Conservation (phyloP, 2,797 vertebrate species). For the Rhinoraja longicauda region DNA sequence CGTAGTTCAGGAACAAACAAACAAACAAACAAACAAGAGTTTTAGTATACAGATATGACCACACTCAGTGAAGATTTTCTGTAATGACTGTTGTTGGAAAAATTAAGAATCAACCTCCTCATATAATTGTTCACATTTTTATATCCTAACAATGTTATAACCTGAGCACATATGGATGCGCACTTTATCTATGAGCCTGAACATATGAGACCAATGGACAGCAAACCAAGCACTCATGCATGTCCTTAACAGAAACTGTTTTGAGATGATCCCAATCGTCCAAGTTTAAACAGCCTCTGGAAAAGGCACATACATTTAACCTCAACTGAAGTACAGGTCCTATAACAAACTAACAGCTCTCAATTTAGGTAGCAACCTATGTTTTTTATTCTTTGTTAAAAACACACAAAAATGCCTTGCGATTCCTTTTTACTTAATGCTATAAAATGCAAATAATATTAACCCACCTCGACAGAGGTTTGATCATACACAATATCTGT, state of each 20-base stretch:
- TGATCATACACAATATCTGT: not conserved
- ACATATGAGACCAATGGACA: not conserved
- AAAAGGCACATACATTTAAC: not conserved
- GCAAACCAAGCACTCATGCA: not conserved
- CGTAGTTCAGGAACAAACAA: too few species aligned
- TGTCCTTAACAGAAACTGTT: not conserved
- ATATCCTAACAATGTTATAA: too few species aligned
- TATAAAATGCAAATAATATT: not conserved
- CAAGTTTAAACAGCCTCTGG: not conserved
- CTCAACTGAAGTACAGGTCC: not conserved
- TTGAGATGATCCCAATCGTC: not conserved
- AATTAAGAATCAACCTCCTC: not conserved
- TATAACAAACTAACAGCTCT: not conserved
- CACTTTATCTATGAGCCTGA: not conserved
- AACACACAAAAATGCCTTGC: not conserved
- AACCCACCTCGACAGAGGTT: not conserved
- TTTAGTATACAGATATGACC: too few species aligned
- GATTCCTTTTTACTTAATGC: not conserved
- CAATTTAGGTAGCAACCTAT: not conserved
- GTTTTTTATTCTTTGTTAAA: not conserved
- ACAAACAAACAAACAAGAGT: too few species aligned
- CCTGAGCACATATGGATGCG: not conserved
- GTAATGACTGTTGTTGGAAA: not conserved
- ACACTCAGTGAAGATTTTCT: not conserved
- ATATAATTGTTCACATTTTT: not conserved